Percentiles rank a stretch among this genome's conserved stretches.
Evolutionary conservation across 1,140 invertebrate species (phyloP).

Genomic region (Tribolium madens): DNA sequence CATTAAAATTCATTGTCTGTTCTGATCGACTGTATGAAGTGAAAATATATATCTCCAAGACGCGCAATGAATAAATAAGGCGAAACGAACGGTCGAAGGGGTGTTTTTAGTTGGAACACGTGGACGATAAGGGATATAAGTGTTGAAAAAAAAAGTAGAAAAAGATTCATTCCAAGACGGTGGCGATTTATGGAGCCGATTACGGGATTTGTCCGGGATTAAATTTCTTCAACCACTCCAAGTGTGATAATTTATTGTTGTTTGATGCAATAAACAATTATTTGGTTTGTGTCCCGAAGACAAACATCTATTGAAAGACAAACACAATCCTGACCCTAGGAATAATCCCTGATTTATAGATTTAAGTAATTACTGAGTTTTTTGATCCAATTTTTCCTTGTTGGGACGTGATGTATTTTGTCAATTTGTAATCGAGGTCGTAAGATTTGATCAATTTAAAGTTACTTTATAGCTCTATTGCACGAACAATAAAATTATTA

Average conservation of each 20-base stretch:
- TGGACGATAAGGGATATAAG: constrained; percentile 43
- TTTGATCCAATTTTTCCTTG: too few relatives aligned
- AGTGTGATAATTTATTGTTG: too few relatives aligned
- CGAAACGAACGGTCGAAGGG: constrained; percentile 2
- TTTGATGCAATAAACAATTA: too few relatives aligned
- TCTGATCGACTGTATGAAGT: constrained; percentile 62
- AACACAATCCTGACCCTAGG: too few relatives aligned
- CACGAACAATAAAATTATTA: constrained; percentile 43
- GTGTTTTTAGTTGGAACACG: neutral
- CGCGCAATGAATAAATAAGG: constrained; percentile 59
- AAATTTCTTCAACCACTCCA: too few relatives aligned
- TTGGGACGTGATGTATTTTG: neutral
- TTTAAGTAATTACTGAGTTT: too few relatives aligned
- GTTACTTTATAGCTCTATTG: constrained; percentile 19
- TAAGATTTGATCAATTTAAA: constrained; percentile 3
- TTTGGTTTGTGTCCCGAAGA: too few relatives aligned
- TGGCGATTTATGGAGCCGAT: too few relatives aligned
- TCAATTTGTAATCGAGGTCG: neutral
- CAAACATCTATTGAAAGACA: too few relatives aligned
- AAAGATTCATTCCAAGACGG: constrained; percentile 42
- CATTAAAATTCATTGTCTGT: constrained; percentile 63
- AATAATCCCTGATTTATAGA: too few relatives aligned
- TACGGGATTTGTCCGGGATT: too few relatives aligned
- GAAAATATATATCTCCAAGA: constrained; percentile 61
- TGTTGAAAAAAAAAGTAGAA: constrained; percentile 8